Base-by-base conservation (phyloP, 2,797 vertebrate genomes). In the Acanthornis magna region DNA sequence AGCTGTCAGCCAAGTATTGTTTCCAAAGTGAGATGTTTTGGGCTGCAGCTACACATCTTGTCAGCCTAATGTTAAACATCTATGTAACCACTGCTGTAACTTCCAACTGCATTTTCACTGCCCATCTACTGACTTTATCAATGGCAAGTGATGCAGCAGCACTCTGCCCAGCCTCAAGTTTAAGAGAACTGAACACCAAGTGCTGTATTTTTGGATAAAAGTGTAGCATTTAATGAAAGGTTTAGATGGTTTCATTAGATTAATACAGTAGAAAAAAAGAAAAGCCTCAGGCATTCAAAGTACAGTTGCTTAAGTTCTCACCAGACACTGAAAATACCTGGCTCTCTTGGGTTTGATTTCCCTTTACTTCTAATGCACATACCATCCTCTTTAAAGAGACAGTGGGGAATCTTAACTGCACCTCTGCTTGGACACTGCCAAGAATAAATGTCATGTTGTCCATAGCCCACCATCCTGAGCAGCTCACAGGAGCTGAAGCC, bases 391-490 rank as follows among this genome's bases (percentile, higher is more conserved):
- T 45, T 9, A 14, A 16, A n/a, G 45, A 45, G 26, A 8, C 7
- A 10, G 32, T 29, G 23, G 16, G n/a, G 21, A 75, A 20, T 5
- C 27, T 5, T 5, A 30, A 50, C 26, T 10, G 10, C 25, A 15
- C 16, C 21, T 61, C 68, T 60, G 53, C 65, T 57, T 7, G 29
- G 57, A 18, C 26, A 27, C 14, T 2, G 0, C n/a, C 2, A 55
- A 13, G 23, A 5, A 26, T 29, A 50, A 19, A 13, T 0, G 3
- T 7, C 4, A 7, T 0, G 0, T 17, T 61, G 21, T 0, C 27
- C n/a, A 7, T 0, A 2, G 0, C 16, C 8, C 36, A 18, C 10
- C 1, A 0, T 16, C 15, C 51, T 2, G 6, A 38, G 60, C 18
- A 53, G 42, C 50, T 34, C 50, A 9, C 2, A 5, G 27, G 26